Base-by-base conservation (phyloP, 1,140 invertebrate species). In the Elysia chlorotica region DNA sequence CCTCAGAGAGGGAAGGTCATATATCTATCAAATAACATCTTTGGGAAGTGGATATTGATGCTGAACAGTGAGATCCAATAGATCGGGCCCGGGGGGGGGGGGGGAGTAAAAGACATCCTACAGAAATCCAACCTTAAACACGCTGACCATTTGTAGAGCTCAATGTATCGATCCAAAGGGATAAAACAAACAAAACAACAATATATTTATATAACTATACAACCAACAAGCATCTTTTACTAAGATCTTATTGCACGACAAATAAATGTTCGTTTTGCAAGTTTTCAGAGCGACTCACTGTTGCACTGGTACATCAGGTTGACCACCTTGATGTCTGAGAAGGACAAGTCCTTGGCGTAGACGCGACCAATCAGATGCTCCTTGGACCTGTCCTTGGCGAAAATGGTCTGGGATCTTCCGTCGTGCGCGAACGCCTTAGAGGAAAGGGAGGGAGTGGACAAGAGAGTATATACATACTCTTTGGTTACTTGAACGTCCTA, bases 231-330 rank as follows among this genome's bases (percentile, higher is more conserved):
- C 31, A 66, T n/a, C 3, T 5, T 17, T 10, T 48, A 66, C 37
- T 6, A 10, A n/a, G n/a, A n/a, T 59, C 57, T 10, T 10, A 59
- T 59, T 59, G 17, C 6, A 28, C 14, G 28, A 10, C 10, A 28
- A 17, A 59, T 17, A 10, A 59, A 59, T 19, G 25, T n/a, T 14
- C 10, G n/a, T 14, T 48, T 10, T 14, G 10, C 10, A 48, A n/a
- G 41, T n/a, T 48, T 14, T 14, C 41, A 14, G 41, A n/a, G 41
- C 30, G 6, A 57, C 56, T 57, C 23, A 83, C 82, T 79, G 35
- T 65, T 74, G 66, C 82, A 84, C 31, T 78, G 36, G 65, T 84
- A 84, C 78, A 84, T 79, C 30, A 76, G 30, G 74, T 84, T 85
- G 28, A 83, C 80, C 31, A 79, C 75, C 70, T 82, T 81, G 30